Conservation (phyloP, 2,113 vertebrate genomes). For the Passer montanus region DNA sequence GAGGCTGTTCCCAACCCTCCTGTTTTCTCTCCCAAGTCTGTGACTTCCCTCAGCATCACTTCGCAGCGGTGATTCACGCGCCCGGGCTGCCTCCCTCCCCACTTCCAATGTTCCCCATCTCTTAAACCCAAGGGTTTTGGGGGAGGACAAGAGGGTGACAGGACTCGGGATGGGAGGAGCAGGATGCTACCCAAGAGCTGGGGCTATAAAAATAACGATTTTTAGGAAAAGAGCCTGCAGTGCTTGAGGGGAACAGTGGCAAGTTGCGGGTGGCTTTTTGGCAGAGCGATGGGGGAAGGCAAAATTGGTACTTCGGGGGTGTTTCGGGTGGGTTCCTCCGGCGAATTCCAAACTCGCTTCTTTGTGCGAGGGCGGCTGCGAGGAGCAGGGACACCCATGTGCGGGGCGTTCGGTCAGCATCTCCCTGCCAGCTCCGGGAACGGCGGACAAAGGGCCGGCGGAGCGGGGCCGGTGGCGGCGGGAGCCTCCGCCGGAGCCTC, state of each 20-base stretch:
- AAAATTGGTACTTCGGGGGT: neutral
- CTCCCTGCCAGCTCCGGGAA: neutral
- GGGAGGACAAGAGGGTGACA: neutral
- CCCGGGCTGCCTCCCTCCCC: neutral
- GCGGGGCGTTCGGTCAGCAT: neutral
- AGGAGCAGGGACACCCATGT: neutral
- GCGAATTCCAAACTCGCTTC: neutral
- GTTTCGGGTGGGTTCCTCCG: neutral
- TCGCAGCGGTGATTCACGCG: neutral
- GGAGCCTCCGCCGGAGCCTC: neutral
- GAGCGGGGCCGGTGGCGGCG: neutral
- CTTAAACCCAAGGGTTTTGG: neutral
- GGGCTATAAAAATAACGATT: neutral
- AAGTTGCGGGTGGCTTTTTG: neutral
- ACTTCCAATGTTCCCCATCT: neutral
- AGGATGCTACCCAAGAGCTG: neutral
- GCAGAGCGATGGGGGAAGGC: neutral
- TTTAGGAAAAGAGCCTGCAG: neutral
- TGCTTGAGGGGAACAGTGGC: neutral
- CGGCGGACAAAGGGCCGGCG: neutral
- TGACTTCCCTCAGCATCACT: slow-evolving; percentile 24
- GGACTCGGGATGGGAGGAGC: neutral
- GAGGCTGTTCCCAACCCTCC: slow-evolving; percentile 36
- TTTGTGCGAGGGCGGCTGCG: neutral
- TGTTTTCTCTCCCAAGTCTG: slow-evolving; percentile 16